A percentile compares a stretch with the other conserved stretches of the same genome.
These are phyloP conservation scores for Siniperca knerii DNA, from an alignment of 2,113 vertebrate genomes.

Conservation along the genomic window DNA sequence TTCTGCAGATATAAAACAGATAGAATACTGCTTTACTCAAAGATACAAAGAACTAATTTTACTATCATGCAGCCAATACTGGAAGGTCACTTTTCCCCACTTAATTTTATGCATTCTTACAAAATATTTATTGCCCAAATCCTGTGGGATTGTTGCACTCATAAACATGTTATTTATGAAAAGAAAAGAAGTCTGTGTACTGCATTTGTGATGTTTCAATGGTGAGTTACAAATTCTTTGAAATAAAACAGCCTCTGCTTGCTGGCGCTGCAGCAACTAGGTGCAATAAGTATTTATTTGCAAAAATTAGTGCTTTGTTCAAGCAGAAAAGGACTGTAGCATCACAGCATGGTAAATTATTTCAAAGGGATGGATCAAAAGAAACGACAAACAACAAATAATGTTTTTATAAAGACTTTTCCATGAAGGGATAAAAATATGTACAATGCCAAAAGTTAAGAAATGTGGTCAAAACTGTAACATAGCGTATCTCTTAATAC, in stretches of 20 bases:
- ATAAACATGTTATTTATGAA: slow-evolving; percentile 26
- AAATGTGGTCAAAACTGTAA: slow-evolving; percentile 4
- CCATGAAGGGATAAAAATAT: slow-evolving; percentile 19
- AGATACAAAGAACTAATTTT: not conserved
- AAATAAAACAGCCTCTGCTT: slow-evolving; percentile 15
- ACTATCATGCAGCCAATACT: not conserved
- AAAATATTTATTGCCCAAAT: slow-evolving; percentile 31
- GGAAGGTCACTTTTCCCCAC: not conserved
- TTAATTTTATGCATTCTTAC: slow-evolving; percentile 1
- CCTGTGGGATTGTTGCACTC: not conserved
- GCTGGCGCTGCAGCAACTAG: slow-evolving; percentile 1
- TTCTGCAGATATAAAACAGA: slow-evolving; percentile 79
- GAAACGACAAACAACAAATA: slow-evolving; percentile 27
- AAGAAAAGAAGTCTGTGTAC: not conserved
- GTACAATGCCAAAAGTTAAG: slow-evolving; percentile 11
- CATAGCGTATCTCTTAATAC: not conserved
- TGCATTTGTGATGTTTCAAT: slow-evolving; percentile 18
- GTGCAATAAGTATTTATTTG: slow-evolving; percentile 28
- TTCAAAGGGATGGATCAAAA: slow-evolving; percentile 34
- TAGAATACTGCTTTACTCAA: not conserved
- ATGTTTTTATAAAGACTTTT: slow-evolving; percentile 9
- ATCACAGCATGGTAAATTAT: slow-evolving; percentile 24
- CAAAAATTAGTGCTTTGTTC: not conserved
- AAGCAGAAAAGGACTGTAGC: not conserved
- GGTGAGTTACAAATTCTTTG: not conserved